phyloP scores from a whole-genome alignment of 2,797 vertebrate species.

The Rhyacichthys aspro region DNA sequence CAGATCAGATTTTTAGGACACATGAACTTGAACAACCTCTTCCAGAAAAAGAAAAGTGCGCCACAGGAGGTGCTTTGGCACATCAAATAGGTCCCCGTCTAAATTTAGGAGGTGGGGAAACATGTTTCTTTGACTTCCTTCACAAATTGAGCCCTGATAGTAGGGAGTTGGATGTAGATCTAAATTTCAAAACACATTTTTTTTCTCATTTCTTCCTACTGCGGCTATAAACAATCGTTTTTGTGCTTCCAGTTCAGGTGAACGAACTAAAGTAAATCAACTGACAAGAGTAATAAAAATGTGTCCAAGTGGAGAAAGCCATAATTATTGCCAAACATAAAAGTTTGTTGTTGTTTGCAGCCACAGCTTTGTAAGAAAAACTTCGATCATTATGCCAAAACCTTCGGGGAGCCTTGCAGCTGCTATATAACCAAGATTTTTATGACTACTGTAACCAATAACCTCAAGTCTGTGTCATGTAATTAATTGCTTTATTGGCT shows the following conservation, averaged over 20 bases:
- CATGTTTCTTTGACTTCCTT: too few species aligned
- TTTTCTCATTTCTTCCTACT: too few species aligned
- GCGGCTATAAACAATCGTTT: neutral
- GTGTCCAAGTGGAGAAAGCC: constrained; percentile 27
- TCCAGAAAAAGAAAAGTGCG: too few species aligned
- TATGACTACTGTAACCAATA: constrained; percentile 16
- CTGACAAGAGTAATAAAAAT: constrained; percentile 16
- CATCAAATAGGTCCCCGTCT: too few species aligned
- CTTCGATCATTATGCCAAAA: constrained; percentile 13
- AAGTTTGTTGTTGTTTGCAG: constrained; percentile 32
- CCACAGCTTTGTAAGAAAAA: constrained; percentile 8
- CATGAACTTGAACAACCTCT: too few species aligned
- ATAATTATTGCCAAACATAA: constrained; percentile 15
- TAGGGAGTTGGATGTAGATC: neutral
- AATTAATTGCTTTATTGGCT: constrained; percentile 54
- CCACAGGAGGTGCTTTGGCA: too few species aligned
- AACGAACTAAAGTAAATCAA: constrained; percentile 34
- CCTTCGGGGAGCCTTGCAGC: constrained; percentile 11
- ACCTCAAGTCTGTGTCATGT: constrained; percentile 30
- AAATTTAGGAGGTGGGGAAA: too few species aligned
- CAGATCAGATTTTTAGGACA: too few species aligned
- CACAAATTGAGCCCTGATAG: neutral
- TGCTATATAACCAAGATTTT: constrained; percentile 16
- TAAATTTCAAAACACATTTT: neutral
- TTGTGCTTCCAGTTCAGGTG: constrained; percentile 10